Base-by-base conservation (phyloP, 2,888 invertebrate genomes). In the Periphyllus acericola region DNA sequence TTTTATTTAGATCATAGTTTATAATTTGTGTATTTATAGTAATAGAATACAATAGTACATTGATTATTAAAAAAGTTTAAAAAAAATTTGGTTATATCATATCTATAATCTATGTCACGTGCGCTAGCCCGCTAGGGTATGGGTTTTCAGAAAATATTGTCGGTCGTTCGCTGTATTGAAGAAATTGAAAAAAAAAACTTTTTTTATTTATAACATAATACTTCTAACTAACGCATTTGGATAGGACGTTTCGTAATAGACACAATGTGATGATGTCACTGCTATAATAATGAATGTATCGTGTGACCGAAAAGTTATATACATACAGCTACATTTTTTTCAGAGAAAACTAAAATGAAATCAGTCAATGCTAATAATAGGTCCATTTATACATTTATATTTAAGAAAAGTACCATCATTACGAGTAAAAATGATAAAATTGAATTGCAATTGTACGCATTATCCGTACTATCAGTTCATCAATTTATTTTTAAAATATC, bases 191-290 rank as follows among this genome's bases (percentile, higher is more conserved):
- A 84, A 66, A 84, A 76, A 84, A 81, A 84, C 32, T 81, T 71
- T 68, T 83, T 83, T 34, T 60, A 25, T 55, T 4, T 21, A 55
- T 21, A 55, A 55, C 19, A 55, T 55, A 55, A 55, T 66, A 76
- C 46, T 84, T 52, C 52, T 79, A 66, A 29, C 52, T 52, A 46
- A 72, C 84, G 55, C 36, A 80, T 72, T 86, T 68, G 74, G 25
- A 74, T 87, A 87, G 80, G 74, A 80, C 80, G 74, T 87, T 87
- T 87, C 86, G 86, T 87, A 87, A 85, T 85, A 71, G 71, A 52
- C 85, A 71, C 85, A 79, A 87, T 87, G 60, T 87, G 80, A 80
- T 87, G 86, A 87, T 87, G 86, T 87, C 86, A 87, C 80, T 79
- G 72, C 72, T 71, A 55, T 83, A 79, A 34, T 68, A n/a, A 84